A percentile compares a stretch with the other conserved stretches of the same genome.
These are phyloP conservation scores for Ellobius talpinus DNA, from an alignment of 2,113 vertebrate genomes.

Conservation along the genomic window DNA sequence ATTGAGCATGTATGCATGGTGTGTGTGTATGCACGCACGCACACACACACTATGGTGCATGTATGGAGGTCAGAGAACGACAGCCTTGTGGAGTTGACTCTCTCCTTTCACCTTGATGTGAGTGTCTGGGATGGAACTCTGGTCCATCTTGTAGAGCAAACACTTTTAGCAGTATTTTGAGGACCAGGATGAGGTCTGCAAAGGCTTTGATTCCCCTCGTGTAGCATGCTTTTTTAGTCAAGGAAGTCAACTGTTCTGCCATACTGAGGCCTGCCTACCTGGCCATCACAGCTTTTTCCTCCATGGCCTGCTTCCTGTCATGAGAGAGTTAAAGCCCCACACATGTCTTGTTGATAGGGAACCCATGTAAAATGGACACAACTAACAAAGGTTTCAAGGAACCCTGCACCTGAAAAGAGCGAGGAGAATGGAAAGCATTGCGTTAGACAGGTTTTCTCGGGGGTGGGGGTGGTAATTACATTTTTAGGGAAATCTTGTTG, in stretches of 20 bases:
- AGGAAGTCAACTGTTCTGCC: neutral
- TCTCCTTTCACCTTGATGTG: neutral
- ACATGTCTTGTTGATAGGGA: slow-evolving; percentile 15
- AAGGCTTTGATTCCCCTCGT: neutral
- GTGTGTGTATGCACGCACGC: neutral
- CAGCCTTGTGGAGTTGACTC: rapidly evolving
- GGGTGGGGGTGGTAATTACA: neutral
- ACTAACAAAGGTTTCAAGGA: slow-evolving; percentile 48
- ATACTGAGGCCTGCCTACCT: neutral
- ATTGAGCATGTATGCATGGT: neutral
- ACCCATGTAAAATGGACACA: neutral
- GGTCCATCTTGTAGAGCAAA: neutral
- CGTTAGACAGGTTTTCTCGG: neutral
- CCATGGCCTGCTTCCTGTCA: neutral
- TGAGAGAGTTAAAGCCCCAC: neutral
- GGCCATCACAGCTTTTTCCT: neutral
- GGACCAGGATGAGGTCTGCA: neutral
- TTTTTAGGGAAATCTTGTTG: slow-evolving; percentile 24
- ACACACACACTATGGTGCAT: neutral
- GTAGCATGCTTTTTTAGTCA: neutral
- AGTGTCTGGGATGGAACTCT: neutral
- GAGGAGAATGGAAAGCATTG: neutral
- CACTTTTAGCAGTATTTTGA: neutral
- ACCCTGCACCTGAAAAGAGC: slow-evolving; percentile 28
- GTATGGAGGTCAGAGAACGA: neutral